Base-by-base conservation (phyloP, 2,888 invertebrate genomes). In the Drosophila hamatofila region DNA sequence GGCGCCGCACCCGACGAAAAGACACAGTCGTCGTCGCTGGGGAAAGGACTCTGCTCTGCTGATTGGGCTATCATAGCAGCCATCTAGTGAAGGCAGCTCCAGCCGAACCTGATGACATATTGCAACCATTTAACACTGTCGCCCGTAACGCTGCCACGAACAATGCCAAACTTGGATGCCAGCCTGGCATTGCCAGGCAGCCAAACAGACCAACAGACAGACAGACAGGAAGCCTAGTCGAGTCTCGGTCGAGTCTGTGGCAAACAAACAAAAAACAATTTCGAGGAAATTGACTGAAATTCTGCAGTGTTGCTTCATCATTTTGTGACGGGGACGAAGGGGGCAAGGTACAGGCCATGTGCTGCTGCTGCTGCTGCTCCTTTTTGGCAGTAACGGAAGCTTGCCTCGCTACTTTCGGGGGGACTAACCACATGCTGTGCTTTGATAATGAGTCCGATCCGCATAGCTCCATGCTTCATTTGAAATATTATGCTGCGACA, bases 101-200 rank as follows among this genome's bases (percentile, higher is more conserved):
- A 67, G 74, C 69, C 71, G 30, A 80, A 82, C 83, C 82, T 87
- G 88, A 91, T 91, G 91, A 91, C 91, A 91, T 89, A 91, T 91
- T 90, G 91, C 89, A 80, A 80, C 90, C 91, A 91, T 91, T 91
- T 91, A 91, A 91, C 91, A 91, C 91, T 90, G 91, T 91, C 91
- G 87, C 84, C 76, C 77, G 72, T 74, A 75, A 72, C 71, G 77
- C 69, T 78, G 70, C 76, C 67, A 61, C 69, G 77, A 78, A 79
- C 81, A 81, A 83, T 78, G 83, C 75, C 76, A 73, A 72, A 67
- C 67, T 68, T 74, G 55, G 71, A 18, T 60, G 62, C 39, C 33
- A 57, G 23, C 0, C 55, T 63, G n/a, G n/a, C n/a, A n/a, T n/a
- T n/a, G 72, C 61, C 37, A 58, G 61, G 18, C 63, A 37, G 46